phyloP scores from a whole-genome alignment of 2,797 vertebrate genomes.

The Neoniphon sammara region DNA sequence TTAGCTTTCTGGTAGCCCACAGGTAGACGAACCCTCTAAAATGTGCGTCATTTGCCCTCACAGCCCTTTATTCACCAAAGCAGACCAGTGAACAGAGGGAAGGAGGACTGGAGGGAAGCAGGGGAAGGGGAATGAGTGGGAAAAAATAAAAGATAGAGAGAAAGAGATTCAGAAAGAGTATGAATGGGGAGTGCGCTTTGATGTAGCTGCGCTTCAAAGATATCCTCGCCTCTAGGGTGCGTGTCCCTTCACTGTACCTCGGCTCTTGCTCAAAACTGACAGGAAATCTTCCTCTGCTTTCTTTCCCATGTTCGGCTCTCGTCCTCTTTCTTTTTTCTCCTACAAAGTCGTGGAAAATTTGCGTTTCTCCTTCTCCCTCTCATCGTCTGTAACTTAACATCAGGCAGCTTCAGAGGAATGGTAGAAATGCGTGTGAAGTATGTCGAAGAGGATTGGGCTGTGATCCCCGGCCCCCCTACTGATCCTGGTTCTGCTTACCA shows the following conservation, averaged over 20 bases:
- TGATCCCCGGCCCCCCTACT: conserved; percentile 51
- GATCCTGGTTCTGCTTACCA: conserved; percentile 45
- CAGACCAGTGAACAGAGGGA: conserved; percentile 45
- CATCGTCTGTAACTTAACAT: conserved; percentile 12
- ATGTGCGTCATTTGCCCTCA: conserved; percentile 26
- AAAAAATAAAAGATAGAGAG: not conserved
- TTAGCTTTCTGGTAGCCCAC: not conserved
- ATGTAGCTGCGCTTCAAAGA: conserved; percentile 72
- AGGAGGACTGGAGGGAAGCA: conserved; percentile 25
- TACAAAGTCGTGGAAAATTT: conserved; percentile 1
- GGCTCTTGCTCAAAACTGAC: conserved; percentile 36
- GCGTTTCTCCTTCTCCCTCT: not conserved
- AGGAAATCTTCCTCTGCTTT: conserved; percentile 10
- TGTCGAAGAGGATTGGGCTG: conserved; percentile 51
- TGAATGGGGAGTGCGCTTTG: conserved; percentile 55
- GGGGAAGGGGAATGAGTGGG: not conserved
- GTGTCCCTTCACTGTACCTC: conserved; percentile 50
- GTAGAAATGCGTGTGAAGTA: conserved; percentile 48
- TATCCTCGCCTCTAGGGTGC: conserved; percentile 48
- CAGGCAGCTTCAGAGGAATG: conserved; percentile 26
- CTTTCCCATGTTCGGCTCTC: not conserved
- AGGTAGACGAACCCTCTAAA: conserved; percentile 17
- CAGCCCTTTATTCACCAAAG: conserved; percentile 17
- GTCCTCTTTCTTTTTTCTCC: not conserved
- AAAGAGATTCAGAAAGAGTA: conserved; percentile 50